Base-by-base conservation (phyloP, 2,113 vertebrate species). In the Desmodus rotundus region DNA sequence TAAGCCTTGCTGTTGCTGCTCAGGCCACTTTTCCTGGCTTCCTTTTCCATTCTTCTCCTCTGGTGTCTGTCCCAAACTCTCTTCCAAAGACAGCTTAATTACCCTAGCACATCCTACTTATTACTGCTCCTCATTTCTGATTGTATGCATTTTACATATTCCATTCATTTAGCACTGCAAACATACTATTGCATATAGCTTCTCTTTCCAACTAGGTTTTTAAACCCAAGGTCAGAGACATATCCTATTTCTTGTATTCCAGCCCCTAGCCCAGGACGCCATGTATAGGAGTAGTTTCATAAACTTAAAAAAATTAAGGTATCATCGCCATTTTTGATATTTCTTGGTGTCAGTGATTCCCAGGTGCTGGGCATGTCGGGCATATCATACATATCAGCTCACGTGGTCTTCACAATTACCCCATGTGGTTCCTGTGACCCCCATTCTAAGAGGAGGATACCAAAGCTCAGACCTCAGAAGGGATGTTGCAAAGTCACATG, bases 121-220 rank as follows among this genome's bases (percentile, higher is more conserved):
- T 63, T 88, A 41, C 17, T 24, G 26, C 14, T 91, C 26, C 26
- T 68, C 76, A 31, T 84, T 84, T 95, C 68, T 56, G 41, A 85
- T 33, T 85, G 36, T 52, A 65, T 2, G 41, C 80, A 87, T 91
- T 74, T 88, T 83, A 67, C 43, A n/a, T 47, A 43, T 93, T 76
- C 26, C 13, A 58, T 74, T 76, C n/a, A 80, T 63, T 70, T 41
- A 41, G 41, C 33, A 41, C 41, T 83, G 72, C 87, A 94, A 87
- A 88, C 76, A 87, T 33, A 67, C 58, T 81, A 31, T 54, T 92
- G 84, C 8, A 68, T 33, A 84, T 33, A 73, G 4, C 56, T 4
- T 67, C 5, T 77, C 50, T 88, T 96, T 92, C 80, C 33, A 92
- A 84, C 31, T 80, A 56, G 16, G 41, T 88, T 93, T 88, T 96